These are phyloP conservation scores for Netelia virgata DNA, from an alignment of 2,888 invertebrate species.

Conservation along the genomic window DNA sequence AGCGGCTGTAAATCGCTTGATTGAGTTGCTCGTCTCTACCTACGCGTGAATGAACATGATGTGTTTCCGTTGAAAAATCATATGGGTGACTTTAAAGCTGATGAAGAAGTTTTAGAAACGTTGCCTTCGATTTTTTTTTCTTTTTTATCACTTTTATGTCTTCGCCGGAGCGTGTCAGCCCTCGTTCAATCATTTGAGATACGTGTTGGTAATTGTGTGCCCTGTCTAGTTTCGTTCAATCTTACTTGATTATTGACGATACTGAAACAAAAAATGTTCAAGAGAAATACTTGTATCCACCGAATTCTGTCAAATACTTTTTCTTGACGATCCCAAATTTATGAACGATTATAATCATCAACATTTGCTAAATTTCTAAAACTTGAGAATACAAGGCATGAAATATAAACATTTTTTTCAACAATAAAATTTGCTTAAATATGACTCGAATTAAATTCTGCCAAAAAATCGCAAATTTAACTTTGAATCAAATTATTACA, in stretches of 20 bases:
- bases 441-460: too few relatives aligned
- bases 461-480: too few relatives aligned
- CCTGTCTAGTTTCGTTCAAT: neutral
- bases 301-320: too few relatives aligned
- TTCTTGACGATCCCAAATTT: too few relatives aligned
- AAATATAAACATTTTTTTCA: too few relatives aligned
- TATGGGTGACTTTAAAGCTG: conserved; percentile 11
- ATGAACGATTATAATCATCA: too few relatives aligned
- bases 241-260: neutral
- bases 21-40: conserved; percentile 7
- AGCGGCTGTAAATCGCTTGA: conserved; percentile 6
- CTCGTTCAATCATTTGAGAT: neutral
- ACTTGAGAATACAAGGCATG: too few relatives aligned
- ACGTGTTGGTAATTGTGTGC: neutral
- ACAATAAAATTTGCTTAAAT: too few relatives aligned
- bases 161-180: conserved; percentile 62
- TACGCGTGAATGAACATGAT: neutral
- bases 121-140: conserved; percentile 55
- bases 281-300: too few relatives aligned
- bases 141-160: conserved; percentile 72
- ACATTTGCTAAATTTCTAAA: too few relatives aligned
- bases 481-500: too few relatives aligned
- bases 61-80: conserved; percentile 31
- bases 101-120: neutral
- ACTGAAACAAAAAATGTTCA: neutral